Evolutionary conservation across 2,888 invertebrate genomes (phyloP).

Genomic region (Schizotus pectinicornis): DNA sequence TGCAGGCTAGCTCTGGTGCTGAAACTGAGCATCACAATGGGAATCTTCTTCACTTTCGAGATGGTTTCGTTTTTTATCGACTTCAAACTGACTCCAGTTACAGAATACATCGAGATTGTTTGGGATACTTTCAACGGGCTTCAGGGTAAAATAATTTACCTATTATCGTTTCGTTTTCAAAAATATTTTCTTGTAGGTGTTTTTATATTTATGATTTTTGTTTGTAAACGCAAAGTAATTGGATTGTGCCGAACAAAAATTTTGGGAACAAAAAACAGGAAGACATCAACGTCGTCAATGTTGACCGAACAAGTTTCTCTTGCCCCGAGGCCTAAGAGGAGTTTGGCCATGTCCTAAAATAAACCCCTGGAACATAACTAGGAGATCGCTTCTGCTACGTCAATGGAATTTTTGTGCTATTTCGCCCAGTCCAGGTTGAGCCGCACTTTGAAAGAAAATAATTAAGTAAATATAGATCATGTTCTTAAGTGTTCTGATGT

Average conservation of each 20-base stretch:
- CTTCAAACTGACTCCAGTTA: conserved; percentile 61
- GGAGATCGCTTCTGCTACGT: neutral
- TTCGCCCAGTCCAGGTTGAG: too few species aligned
- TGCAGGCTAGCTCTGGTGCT: conserved; percentile 70
- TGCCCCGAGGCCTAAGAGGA: neutral
- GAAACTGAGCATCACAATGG: conserved; percentile 79
- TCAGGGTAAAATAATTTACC: conserved; percentile 63
- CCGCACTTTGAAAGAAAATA: too few species aligned
- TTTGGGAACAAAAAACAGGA: neutral
- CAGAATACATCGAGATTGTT: conserved; percentile 45
- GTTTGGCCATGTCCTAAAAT: neutral
- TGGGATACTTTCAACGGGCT: conserved; percentile 71
- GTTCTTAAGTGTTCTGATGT: too few species aligned
- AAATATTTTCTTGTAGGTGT: conserved; percentile 32
- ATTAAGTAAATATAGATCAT: too few species aligned
- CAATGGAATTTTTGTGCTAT: neutral
- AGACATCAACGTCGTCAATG: conserved; percentile 12
- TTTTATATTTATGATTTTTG: conserved; percentile 33
- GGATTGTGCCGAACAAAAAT: conserved; percentile 25
- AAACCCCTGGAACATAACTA: too few species aligned
- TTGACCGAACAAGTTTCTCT: conserved; percentile 3
- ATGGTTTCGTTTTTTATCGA: conserved; percentile 65
- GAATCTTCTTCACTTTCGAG: conserved; percentile 74
- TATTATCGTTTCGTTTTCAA: too few species aligned
- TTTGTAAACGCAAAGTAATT: conserved; percentile 28